Evolutionary conservation across 2,797 vertebrate genomes (phyloP).

Genomic region (Alosa sapidissima): DNA sequence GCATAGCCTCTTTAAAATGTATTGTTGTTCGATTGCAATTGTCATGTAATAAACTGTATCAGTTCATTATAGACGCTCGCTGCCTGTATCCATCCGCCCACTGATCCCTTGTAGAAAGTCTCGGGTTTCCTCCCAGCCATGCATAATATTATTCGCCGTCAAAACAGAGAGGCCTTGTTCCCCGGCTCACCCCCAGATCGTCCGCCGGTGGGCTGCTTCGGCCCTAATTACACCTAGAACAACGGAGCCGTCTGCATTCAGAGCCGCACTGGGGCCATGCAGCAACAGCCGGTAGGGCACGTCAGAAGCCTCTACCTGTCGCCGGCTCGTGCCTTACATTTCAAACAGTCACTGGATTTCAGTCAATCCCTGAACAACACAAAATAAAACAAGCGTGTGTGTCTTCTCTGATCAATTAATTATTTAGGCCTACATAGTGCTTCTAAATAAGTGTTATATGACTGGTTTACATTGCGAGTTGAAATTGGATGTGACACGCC

Average conservation of each 20-base stretch:
- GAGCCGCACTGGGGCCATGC: slow-evolving; percentile 39
- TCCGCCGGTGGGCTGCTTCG: slow-evolving; percentile 48
- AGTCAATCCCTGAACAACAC: neutral
- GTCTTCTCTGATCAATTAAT: neutral
- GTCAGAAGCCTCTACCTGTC: slow-evolving; percentile 34
- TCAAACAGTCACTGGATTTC: neutral
- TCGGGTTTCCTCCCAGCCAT: slow-evolving; percentile 54
- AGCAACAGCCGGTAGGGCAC: slow-evolving; percentile 33
- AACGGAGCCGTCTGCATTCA: slow-evolving; percentile 50
- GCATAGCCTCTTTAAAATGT: neutral
- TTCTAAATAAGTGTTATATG: neutral
- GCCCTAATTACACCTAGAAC: slow-evolving; percentile 55
- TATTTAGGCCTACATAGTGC: too few relatives aligned
- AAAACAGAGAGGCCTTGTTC: slow-evolving; percentile 60
- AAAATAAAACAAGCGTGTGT: neutral
- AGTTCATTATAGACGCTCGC: neutral
- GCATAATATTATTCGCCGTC: slow-evolving; percentile 29
- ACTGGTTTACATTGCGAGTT: neutral
- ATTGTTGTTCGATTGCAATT: neutral
- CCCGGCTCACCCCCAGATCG: slow-evolving; percentile 33
- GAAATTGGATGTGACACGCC: neutral
- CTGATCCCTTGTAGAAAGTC: slow-evolving; percentile 26
- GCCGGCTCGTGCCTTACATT: slow-evolving; percentile 37
- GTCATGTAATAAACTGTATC: neutral
- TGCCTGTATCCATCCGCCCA: neutral